phyloP scores from a whole-genome alignment of 2,797 vertebrate genomes.

The Sebastes matsubarae region DNA sequence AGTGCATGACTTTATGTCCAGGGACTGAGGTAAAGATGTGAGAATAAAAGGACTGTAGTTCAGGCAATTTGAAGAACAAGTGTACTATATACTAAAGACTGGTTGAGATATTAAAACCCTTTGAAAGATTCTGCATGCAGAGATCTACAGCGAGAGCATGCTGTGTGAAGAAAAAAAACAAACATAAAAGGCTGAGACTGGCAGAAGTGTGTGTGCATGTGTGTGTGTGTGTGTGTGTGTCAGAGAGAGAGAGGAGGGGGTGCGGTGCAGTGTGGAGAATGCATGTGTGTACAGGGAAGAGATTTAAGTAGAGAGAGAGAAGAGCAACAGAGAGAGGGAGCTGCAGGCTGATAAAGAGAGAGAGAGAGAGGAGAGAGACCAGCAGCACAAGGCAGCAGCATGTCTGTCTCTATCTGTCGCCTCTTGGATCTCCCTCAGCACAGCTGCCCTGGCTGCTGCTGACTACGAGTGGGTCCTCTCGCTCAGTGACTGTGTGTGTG shows the following conservation, averaged over 20 bases:
- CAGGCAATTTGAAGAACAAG: background rate
- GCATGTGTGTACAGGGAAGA: conserved; percentile 46
- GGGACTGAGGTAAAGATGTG: background rate
- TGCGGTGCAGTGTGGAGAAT: conserved; percentile 40
- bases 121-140: background rate
- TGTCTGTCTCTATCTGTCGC: conserved; percentile 50
- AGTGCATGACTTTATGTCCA: background rate
- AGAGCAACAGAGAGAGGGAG: conserved; percentile 41
- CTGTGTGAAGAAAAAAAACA: conserved; percentile 3
- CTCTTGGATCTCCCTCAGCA: conserved; percentile 55
- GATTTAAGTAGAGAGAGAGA: conserved; percentile 51
- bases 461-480: conserved; percentile 22
- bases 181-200: conserved; percentile 19
- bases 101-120: background rate
- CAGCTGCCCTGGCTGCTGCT: conserved; percentile 53
- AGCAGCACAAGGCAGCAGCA: conserved; percentile 41
- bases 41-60: background rate
- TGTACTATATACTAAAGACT: background rate
- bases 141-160: background rate
- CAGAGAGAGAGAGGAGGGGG: background rate
- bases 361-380: conserved; percentile 42
- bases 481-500: conserved; percentile 18
- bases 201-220: conserved; percentile 7
- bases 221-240: background rate
- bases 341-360: conserved; percentile 24